Evolutionary conservation across 2,797 vertebrate genomes (phyloP), one percentile per base, ranked within the genome.

Genomic region (Chelidonichthys spinosus): DNA sequence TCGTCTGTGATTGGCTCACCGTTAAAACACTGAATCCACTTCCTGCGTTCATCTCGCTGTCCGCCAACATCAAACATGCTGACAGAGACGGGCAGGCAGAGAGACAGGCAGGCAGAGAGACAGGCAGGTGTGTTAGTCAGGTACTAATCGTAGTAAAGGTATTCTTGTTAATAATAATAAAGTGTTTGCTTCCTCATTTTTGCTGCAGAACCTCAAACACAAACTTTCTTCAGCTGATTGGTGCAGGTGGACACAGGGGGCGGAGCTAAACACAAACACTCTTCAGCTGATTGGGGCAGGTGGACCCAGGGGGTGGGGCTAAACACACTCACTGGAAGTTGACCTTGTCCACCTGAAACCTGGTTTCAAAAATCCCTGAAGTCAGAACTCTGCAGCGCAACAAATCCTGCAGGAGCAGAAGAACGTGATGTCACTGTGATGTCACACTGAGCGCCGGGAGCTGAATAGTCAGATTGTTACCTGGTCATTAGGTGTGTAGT

Each of bases 51-150:
- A 17, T 99, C 98, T 87, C 98, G 95, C 93, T 99, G 98, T 82
- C 98, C 98, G 49, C 98, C 98, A 25, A 99, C 98, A 90, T 99
- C 98, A 93, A 99, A 99, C 98, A 99, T 99, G 88, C 98, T 99
- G 80, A 74, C 7, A 71, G 32, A 69, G 0, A 68, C 36, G 60
- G n/a, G 2, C 11, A 7, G 33, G n/a, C 3, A 40, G 10, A 59
- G 2, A 33, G 15, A 67, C 14, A 44, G 32, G 8, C 5, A 35
- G 44, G 44, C 17, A 25, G 43, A 44, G 43, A 44, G 40, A 15
- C 15, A 50, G 2, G 7, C 14, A 46, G 46, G 46, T 49, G 46
- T 6, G 14, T 47, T 47, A 25, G 47, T 18, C 47, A 25, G 17
- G n/a, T 50, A n/a, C 6, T 17, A 5, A 25, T 2, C 25, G 25